Evolutionary conservation across 1,140 invertebrate genomes (phyloP).

Genomic region (Solen grandis): DNA sequence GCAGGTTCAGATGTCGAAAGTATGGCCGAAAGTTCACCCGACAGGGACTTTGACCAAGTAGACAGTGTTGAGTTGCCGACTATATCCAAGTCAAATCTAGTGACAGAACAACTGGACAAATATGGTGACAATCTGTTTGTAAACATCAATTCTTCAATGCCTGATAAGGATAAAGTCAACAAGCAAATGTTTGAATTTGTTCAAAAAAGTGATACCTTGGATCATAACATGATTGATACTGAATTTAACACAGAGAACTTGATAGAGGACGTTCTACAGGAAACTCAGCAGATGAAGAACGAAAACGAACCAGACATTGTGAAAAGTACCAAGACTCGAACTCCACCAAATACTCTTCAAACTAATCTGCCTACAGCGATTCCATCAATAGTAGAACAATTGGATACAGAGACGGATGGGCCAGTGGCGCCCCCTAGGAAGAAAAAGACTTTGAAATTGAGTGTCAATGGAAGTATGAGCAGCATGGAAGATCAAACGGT

Average conservation of each 20-base stretch:
- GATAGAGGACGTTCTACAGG: conserved; percentile 68
- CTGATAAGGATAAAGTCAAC: conserved; percentile 67
- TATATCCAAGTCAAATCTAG: not conserved
- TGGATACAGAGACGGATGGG: not conserved
- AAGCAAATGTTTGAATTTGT: conserved; percentile 59
- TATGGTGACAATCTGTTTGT: conserved; percentile 44
- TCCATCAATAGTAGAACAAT: conserved; percentile 90
- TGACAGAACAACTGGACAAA: conserved; percentile 20
- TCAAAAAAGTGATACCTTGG: conserved; percentile 10
- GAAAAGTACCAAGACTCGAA: conserved; percentile 90
- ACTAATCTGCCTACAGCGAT: conserved; percentile 88
- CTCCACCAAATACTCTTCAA: conserved; percentile 70
- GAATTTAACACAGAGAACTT: conserved; percentile 57
- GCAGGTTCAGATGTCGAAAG: conserved; percentile 48
- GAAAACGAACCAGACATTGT: conserved; percentile 92
- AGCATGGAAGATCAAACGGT: not conserved
- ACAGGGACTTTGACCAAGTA: not conserved
- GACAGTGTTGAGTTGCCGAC: not conserved
- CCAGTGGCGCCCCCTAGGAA: conserved; percentile 60
- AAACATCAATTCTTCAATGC: conserved; percentile 62
- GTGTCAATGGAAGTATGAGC: not conserved
- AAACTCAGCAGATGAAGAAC: conserved; percentile 61
- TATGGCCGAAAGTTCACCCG: not conserved
- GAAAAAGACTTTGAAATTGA: conserved; percentile 47
- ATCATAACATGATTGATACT: conserved; percentile 44